phyloP scores from a whole-genome alignment of 2,888 invertebrate species.

The Drosophila ustulata region DNA sequence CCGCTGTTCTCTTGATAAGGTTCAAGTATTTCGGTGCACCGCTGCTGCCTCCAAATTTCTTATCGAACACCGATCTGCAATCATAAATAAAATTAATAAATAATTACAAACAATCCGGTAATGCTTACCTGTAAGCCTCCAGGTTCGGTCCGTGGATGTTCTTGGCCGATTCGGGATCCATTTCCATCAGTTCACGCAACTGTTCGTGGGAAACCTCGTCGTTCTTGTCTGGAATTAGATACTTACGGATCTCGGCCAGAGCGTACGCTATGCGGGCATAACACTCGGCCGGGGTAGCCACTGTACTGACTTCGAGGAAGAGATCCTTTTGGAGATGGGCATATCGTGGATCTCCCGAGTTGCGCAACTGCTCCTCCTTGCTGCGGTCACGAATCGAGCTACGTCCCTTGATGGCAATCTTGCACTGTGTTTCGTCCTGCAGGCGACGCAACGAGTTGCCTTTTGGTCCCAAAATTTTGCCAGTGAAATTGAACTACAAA shows the following conservation, averaged over 20 bases:
- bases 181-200: constrained; percentile 75
- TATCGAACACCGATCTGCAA: constrained; percentile 77
- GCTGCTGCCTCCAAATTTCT: constrained; percentile 59
- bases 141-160: constrained; percentile 71
- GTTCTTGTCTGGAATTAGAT: constrained; percentile 80
- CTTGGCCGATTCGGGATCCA: constrained; percentile 76
- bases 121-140: constrained; percentile 65
- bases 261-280: constrained; percentile 88
- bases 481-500: constrained; percentile 95
- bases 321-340: constrained; percentile 94
- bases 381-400: constrained; percentile 96
- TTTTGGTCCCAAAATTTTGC: constrained; percentile 96
- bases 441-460: constrained; percentile 96
- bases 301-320: constrained; percentile 94
- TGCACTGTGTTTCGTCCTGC: constrained; percentile 94
- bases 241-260: constrained; percentile 80
- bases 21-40: constrained; percentile 74
- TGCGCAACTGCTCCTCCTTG: constrained; percentile 92
- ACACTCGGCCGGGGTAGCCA: constrained; percentile 94
- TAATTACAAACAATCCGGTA: no score
- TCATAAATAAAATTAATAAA: neutral
- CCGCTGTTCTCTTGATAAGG: constrained; percentile 75
- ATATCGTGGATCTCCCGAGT: constrained; percentile 94
- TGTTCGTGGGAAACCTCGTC: constrained; percentile 80
- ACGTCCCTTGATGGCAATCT: constrained; percentile 96